A percentile compares a stretch with the other conserved stretches of the same genome.
These are phyloP conservation scores for Vultur gryphus DNA, from an alignment of 2,797 vertebrate species.

Conservation along the genomic window DNA sequence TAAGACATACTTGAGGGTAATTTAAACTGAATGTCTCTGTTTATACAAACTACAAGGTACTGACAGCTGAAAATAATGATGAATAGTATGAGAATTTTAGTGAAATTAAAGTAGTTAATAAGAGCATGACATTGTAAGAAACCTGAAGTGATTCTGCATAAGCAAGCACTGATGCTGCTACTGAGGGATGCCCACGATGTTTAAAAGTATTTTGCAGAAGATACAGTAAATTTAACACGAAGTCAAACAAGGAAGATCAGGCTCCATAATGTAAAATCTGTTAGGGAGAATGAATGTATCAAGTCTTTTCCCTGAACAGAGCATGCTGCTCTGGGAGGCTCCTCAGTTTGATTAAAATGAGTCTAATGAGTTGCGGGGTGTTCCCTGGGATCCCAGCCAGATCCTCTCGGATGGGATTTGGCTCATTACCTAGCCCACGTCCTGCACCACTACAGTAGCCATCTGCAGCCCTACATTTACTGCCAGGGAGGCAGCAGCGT, in stretches of 20 bases:
- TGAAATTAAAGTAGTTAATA: background rate
- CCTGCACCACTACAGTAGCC: background rate
- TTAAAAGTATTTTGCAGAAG: background rate
- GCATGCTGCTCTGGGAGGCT: slow-evolving; percentile 12
- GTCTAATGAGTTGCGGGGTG: slow-evolving; percentile 42
- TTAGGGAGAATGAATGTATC: background rate
- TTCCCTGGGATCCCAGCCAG: slow-evolving; percentile 50
- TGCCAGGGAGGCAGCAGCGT: slow-evolving; percentile 21
- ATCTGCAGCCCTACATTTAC: slow-evolving; percentile 10
- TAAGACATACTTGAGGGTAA: background rate
- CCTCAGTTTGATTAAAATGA: slow-evolving; percentile 45
- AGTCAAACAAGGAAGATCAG: background rate
- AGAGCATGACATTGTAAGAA: background rate
- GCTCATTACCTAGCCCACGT: background rate
- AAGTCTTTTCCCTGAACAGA: background rate
- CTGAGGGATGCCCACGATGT: background rate
- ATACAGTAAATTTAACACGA: slow-evolving; percentile 9
- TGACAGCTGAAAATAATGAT: background rate
- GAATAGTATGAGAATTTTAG: background rate
- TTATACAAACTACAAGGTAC: background rate
- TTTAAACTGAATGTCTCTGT: background rate
- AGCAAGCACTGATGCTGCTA: background rate
- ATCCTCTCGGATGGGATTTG: background rate
- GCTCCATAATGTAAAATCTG: background rate
- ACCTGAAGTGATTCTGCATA: background rate